Conservation (phyloP, 2,888 invertebrate genomes). For the Byasa hedistus region DNA sequence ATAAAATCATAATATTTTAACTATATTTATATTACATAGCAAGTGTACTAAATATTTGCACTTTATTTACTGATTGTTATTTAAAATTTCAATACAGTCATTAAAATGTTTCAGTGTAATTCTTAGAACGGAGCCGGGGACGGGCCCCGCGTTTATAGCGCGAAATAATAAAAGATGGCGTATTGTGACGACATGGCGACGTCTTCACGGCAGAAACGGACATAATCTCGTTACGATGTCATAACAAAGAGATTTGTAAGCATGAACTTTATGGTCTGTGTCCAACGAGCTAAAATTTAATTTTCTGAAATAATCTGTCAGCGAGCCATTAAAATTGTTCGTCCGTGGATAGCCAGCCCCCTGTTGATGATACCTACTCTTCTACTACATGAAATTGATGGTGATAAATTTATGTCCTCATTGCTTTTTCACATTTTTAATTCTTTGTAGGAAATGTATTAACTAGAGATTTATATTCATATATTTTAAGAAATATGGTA, state of each 20-base stretch:
- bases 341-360: constrained; percentile 57
- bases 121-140: constrained; percentile 44
- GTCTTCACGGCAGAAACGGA: constrained; percentile 72
- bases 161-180: constrained; percentile 74
- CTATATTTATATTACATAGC: too few species aligned
- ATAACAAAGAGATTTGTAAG: constrained; percentile 81
- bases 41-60: not conserved
- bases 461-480: too few species aligned
- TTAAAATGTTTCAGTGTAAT: constrained; percentile 67
- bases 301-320: constrained; percentile 79
- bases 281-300: constrained; percentile 79
- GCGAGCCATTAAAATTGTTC: constrained; percentile 75
- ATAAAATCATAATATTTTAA: too few species aligned
- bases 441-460: too few species aligned
- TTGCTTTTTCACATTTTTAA: not conserved
- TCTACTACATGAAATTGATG: constrained; percentile 19
- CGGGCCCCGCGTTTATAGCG: constrained; percentile 60
- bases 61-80: not conserved
- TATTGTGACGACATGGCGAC: constrained; percentile 67
- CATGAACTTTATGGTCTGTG: constrained; percentile 78
- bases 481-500: too few species aligned
- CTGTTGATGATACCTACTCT: constrained; percentile 37
- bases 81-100: constrained; percentile 38
- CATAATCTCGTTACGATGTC: constrained; percentile 80
- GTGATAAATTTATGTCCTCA: not conserved